These are phyloP conservation scores for Galerucella pusilla DNA, from an alignment of 2,888 invertebrate species.

Conservation along the genomic window DNA sequence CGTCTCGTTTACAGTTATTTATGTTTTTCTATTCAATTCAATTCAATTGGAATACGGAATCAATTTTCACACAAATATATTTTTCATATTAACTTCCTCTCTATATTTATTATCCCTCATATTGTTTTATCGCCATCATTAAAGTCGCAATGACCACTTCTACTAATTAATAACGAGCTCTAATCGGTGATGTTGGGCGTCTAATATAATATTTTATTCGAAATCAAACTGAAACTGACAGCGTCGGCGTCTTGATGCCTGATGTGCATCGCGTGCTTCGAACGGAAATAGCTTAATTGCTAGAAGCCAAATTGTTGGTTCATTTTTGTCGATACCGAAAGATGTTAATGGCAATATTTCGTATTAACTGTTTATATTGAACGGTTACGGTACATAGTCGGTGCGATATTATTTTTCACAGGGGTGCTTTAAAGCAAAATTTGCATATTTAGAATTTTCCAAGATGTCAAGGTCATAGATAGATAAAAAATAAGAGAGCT, in stretches of 20 bases:
- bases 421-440: not conserved
- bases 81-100: no score
- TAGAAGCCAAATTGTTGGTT: slow-evolving; percentile 27
- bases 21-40: no score
- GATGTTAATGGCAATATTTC: slow-evolving; percentile 30
- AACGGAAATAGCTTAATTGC: slow-evolving; percentile 33
- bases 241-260: slow-evolving; percentile 37
- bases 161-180: slow-evolving; percentile 24
- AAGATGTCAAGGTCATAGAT: no score
- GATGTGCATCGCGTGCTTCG: slow-evolving; percentile 28
- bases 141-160: slow-evolving; percentile 6
- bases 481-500: no score
- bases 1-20: no score
- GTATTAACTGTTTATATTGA: slow-evolving; percentile 9
- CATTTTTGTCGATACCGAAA: slow-evolving; percentile 26
- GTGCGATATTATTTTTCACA: not conserved
- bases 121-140: slow-evolving; percentile 18
- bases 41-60: not conserved
- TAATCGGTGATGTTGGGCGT: slow-evolving; percentile 28
- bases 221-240: slow-evolving; percentile 39
- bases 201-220: slow-evolving; percentile 39
- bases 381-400: not conserved
- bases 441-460: no score
- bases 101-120: not conserved
- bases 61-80: slow-evolving; percentile 1